Evolutionary conservation across 2,113 vertebrate species (phyloP), one percentile per base, ranked within the genome.

Genomic region (Morone saxatilis): DNA sequence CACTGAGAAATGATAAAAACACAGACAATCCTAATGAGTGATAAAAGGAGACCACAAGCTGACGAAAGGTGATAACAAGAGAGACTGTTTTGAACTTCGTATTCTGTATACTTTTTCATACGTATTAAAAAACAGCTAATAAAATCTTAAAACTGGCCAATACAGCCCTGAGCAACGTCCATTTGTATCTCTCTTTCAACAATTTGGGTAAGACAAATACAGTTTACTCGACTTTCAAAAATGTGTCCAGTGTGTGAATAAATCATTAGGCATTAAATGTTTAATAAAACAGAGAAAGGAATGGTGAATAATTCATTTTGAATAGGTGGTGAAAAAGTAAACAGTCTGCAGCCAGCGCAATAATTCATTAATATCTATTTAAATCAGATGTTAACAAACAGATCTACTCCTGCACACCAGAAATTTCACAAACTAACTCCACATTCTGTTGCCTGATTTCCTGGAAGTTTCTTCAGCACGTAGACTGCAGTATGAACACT

Each of bases 181-280:
- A 80, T 87, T 90, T 86, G 72, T 87, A 83, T 88, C 66, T 83
- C 63, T 84, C 71, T 62, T 81, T 83, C 56, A 85, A 79, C 80
- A 85, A 83, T 94, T 89, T 91, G 84, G 83, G 77, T 43, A 78
- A 87, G 78, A 90, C 87, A 90, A 91, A 92, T 86, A 83, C 76
- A 88, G 71, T 88, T 92, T 92, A 93, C 94, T 91, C 62, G 14
- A 91, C 85, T 92, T 87, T 81, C 80, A 91, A 89, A 88, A 71
- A 92, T 88, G 87, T 90, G 84, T 90, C 88, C 86, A 69, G 71
- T 20, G 63, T 86, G 78, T 95, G 85, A 94, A 95, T 95, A 91
- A 94, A 92, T 93, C 76, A 94, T 90, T 66, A 43, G 81, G 75
- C 88, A 93, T 95, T 94, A 93, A 94, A 93, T 93, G 88, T 94